A percentile compares a stretch with the other conserved stretches of the same genome.
phyloP scores from a whole-genome alignment of 2,113 vertebrate genomes.

The Notechis scutatus region DNA sequence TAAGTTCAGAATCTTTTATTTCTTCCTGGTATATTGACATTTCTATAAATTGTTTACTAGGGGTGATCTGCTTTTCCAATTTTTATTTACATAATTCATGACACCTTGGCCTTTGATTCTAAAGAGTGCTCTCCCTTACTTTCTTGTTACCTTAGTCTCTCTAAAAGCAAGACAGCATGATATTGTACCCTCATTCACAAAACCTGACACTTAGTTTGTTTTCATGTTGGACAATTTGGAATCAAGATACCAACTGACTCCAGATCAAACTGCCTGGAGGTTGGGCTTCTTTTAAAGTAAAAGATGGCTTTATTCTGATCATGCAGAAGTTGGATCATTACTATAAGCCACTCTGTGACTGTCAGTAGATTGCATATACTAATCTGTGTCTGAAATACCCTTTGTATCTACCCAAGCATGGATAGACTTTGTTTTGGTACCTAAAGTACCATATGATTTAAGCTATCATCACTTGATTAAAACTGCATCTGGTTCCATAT shows the following conservation, averaged over 20 bases:
- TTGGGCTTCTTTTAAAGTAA: neutral
- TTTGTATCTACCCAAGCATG: neutral
- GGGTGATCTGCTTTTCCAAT: neutral
- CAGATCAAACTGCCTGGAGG: neutral
- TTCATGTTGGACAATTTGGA: neutral
- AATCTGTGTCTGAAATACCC: neutral
- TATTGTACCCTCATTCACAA: neutral
- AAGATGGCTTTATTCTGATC: neutral
- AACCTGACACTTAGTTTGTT: neutral
- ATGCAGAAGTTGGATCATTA: neutral
- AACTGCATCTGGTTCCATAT: neutral
- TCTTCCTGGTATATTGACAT: neutral
- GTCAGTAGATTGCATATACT: neutral
- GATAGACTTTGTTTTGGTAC: neutral
- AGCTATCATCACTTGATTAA: neutral
- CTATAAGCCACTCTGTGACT: neutral
- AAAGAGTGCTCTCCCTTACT: neutral
- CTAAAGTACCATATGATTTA: neutral
- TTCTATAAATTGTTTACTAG: neutral
- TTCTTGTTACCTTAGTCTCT: neutral
- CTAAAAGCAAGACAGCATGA: neutral
- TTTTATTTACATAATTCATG: neutral
- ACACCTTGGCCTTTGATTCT: neutral
- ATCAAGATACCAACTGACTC: neutral
- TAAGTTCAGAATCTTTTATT: neutral